A percentile compares a stretch with the other conserved stretches of the same genome.
Evolutionary conservation across 2,113 vertebrate species (phyloP).

Genomic region (Phalacrocorax carbo): DNA sequence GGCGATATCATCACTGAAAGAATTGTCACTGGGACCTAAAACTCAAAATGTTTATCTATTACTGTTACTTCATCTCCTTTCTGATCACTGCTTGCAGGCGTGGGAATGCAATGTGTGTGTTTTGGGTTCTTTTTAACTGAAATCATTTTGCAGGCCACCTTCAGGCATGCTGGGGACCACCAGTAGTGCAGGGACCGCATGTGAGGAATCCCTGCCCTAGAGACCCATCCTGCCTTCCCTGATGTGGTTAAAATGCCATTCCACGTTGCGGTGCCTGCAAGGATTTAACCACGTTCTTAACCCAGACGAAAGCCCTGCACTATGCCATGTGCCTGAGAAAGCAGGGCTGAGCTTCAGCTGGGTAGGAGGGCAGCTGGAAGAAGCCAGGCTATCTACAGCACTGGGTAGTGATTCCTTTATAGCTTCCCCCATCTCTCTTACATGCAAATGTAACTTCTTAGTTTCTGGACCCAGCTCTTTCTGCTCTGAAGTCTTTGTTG

Average conservation of each 20-base stretch:
- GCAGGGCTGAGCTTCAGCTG: neutral
- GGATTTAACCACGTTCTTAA: neutral
- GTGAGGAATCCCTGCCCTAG: neutral
- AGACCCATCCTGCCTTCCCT: constrained; percentile 8
- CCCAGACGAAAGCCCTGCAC: neutral
- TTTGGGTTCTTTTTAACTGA: neutral
- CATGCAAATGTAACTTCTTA: neutral
- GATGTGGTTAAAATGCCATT: constrained; percentile 45
- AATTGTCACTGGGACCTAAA: neutral
- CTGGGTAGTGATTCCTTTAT: neutral
- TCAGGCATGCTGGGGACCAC: neutral
- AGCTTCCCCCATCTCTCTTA: neutral
- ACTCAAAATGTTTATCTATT: neutral
- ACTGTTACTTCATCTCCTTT: neutral
- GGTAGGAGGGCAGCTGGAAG: neutral
- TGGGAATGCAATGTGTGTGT: neutral
- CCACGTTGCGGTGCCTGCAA: neutral
- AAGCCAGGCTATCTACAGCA: neutral
- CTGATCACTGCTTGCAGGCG: neutral
- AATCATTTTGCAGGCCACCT: constrained; percentile 39
- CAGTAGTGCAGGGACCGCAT: neutral
- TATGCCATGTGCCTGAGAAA: neutral
- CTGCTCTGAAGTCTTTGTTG: neutral
- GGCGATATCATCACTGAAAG: neutral
- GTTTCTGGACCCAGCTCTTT: neutral